Conservation (phyloP, 2,888 invertebrate genomes). For the Falcaria lacertinaria region DNA sequence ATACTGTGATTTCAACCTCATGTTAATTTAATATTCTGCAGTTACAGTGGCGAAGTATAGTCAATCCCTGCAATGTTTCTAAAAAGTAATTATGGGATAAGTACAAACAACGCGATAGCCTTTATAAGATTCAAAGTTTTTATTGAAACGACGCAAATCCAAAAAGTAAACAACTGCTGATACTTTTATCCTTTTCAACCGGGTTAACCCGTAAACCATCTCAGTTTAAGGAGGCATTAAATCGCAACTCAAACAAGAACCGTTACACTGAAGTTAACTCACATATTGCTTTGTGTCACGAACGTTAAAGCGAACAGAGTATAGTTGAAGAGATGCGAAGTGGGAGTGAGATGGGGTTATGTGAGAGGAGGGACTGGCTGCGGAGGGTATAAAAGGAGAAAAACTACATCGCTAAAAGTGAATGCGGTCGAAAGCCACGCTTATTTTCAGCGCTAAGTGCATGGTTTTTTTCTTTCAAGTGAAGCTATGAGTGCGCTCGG, state of each 20-base stretch:
- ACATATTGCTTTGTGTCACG: slow-evolving; percentile 80
- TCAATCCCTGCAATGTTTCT: too few species aligned
- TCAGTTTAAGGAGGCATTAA: slow-evolving; percentile 80
- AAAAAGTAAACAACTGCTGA: slow-evolving; percentile 69
- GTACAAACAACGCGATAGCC: slow-evolving; percentile 47
- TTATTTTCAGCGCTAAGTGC: slow-evolving; percentile 77
- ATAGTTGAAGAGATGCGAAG: slow-evolving; percentile 55
- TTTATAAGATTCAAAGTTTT: slow-evolving; percentile 65
- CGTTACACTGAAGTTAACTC: slow-evolving; percentile 78
- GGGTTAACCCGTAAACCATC: slow-evolving; percentile 79
- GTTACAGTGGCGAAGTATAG: too few species aligned
- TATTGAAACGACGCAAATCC: slow-evolving; percentile 60
- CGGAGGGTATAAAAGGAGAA: slow-evolving; percentile 77
- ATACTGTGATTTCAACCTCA: too few species aligned
- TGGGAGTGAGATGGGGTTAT: slow-evolving; percentile 62
- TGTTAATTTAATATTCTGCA: too few species aligned
- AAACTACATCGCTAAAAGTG: slow-evolving; percentile 80
- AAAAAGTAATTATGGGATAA: slow-evolving; percentile 29
- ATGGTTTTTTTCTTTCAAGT: slow-evolving; percentile 78
- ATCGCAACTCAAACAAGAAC: slow-evolving; percentile 79
- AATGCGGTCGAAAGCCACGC: slow-evolving; percentile 79
- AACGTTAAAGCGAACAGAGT: slow-evolving; percentile 69
- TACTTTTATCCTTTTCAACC: slow-evolving; percentile 74
- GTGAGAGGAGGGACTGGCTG: slow-evolving; percentile 64
- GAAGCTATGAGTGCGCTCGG: slow-evolving; percentile 56